These are phyloP conservation scores for Cathartes aura DNA, from an alignment of 2,113 vertebrate species.

Conservation along the genomic window DNA sequence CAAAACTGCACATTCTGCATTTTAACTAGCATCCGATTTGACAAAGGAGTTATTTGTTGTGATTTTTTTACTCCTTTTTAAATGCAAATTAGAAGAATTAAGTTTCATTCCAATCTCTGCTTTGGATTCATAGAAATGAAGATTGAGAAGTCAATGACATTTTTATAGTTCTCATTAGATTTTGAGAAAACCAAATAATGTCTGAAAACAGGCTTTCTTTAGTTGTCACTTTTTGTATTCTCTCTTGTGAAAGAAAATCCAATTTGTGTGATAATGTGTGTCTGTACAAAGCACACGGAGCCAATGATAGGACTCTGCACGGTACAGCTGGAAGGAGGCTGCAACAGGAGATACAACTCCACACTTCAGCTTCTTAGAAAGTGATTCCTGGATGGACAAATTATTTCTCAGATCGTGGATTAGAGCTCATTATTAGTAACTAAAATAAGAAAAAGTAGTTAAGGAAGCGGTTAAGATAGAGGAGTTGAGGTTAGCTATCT, in stretches of 20 bases:
- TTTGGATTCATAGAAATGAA: background rate
- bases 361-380: background rate
- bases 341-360: background rate
- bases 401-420: background rate
- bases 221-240: background rate
- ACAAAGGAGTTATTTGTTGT: background rate
- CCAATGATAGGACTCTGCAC: background rate
- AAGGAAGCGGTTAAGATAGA: background rate
- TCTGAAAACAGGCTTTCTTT: background rate
- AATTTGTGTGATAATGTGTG: background rate
- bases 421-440: background rate
- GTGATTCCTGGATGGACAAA: background rate
- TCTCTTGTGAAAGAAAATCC: background rate
- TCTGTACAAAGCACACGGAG: background rate
- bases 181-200: background rate
- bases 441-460: background rate
- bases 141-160: background rate
- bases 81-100: background rate
- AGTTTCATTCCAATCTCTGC: background rate
- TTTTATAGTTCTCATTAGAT: background rate
- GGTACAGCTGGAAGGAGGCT: background rate
- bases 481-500: background rate
- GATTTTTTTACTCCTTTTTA: background rate
- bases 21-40: background rate
- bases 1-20: background rate